These are phyloP conservation scores for Pyrrhia umbra DNA, from an alignment of 2,888 invertebrate genomes.

Conservation along the genomic window DNA sequence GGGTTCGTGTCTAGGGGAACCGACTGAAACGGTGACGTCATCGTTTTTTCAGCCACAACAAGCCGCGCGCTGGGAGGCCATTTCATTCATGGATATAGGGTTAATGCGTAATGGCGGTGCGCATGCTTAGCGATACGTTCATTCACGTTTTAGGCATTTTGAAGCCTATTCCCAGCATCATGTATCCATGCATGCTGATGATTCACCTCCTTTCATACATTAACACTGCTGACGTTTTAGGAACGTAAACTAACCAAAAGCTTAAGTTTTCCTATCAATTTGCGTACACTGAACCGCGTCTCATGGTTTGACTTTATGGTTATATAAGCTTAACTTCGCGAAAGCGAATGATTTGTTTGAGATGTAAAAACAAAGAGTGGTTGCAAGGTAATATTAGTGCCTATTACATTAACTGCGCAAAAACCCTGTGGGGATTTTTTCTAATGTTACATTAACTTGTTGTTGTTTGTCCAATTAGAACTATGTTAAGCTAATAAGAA, in stretches of 20 bases:
- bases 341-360: background rate
- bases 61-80: slow-evolving; percentile 3
- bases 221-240: background rate
- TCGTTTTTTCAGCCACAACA: slow-evolving; percentile 43
- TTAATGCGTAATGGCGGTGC: slow-evolving; percentile 6
- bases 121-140: slow-evolving; percentile 23
- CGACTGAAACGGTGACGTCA: slow-evolving; percentile 38
- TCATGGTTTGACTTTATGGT: background rate
- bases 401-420: no score
- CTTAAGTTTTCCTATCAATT: background rate
- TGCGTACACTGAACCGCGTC: background rate
- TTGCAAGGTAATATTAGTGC: no score
- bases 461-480: no score
- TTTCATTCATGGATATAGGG: slow-evolving; percentile 23
- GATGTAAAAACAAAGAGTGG: background rate
- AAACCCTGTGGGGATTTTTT: no score
- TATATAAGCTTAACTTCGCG: background rate
- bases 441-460: no score
- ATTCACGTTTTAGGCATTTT: slow-evolving; percentile 2
- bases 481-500: no score
- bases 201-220: background rate
- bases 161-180: background rate
- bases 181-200: background rate
- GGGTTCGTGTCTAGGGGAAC: slow-evolving; percentile 20
- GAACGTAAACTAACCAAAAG: background rate